A percentile compares a stretch with the other conserved stretches of the same genome.
Evolutionary conservation across 2,888 invertebrate species (phyloP).

Genomic region (Ormyrus pomaceus): DNA sequence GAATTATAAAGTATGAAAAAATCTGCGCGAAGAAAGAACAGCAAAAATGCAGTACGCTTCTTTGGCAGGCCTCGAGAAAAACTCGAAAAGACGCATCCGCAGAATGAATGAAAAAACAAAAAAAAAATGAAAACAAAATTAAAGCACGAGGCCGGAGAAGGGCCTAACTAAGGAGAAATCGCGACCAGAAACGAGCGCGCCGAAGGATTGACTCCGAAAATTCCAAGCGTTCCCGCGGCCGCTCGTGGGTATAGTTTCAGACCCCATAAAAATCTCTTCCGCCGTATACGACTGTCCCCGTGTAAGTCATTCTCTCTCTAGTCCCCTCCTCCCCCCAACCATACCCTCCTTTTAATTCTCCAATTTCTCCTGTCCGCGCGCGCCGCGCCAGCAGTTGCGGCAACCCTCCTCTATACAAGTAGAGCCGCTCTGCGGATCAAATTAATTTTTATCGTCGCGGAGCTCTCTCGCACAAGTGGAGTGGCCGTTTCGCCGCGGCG

Average conservation of each 20-base stretch:
- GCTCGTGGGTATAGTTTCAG: conserved; percentile 59
- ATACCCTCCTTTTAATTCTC: not conserved
- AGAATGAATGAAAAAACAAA: conserved; percentile 4
- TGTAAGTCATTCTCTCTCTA: conserved; percentile 34
- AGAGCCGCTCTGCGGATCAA: conserved; percentile 31
- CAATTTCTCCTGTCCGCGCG: not conserved
- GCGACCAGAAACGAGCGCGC: conserved; percentile 24
- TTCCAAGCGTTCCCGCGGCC: conserved; percentile 64
- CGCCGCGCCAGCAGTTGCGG: conserved; percentile 1
- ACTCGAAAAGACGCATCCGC: conserved; percentile 44
- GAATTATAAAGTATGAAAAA: not conserved
- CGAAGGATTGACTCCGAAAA: conserved; percentile 53
- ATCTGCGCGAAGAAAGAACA: conserved; percentile 1
- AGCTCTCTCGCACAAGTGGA: not conserved
- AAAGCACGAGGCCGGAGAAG: conserved; percentile 16
- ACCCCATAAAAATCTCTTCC: conserved; percentile 72
- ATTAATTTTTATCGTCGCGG: conserved; percentile 47
- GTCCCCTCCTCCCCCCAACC: not conserved
- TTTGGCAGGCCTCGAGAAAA: conserved; percentile 28
- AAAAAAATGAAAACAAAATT: conserved; percentile 3
- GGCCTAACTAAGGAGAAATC: conserved; percentile 43
- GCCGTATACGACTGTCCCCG: conserved; percentile 58
- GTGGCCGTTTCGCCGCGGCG: conserved; percentile 3
- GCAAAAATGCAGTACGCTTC: not conserved
- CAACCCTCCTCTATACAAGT: not conserved